Evolutionary conservation across 2,797 vertebrate species (phyloP), one percentile per base, ranked within the genome.

Genomic region (Scomberomorus guttatus): DNA sequence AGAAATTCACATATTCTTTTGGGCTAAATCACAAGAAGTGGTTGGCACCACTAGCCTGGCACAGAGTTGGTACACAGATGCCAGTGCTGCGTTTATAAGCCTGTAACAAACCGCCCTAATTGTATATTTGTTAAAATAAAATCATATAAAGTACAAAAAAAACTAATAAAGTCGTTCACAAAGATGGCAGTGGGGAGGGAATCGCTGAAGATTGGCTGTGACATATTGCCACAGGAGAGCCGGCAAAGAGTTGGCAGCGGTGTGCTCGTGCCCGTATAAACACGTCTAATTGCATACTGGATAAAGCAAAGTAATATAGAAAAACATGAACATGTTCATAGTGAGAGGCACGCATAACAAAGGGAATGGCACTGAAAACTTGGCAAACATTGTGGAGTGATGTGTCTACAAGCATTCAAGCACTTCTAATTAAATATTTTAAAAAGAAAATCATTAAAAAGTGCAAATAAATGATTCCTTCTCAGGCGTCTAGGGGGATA

Each of bases 81-180:
- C 79, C 88, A 90, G 51, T 27, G 20, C n/a, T 63, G 81, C 48
- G 75, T 42, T 24, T 83, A 51, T 55, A 61, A 59, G 69, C 59
- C 57, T 75, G 34, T 14, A 87, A 80, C 68, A 83, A 86, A 82
- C 32, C 51, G 78, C 39, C 20, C 79, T 84, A 85, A 87, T 86
- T 87, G 72, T 77, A 81, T 72, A 82, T 88, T 79, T 87, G 60
- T 82, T 84, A 54, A 81, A 63, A 78, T 62, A 72, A 72, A 82
- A 77, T 59, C 48, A 80, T 62, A 78, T 82, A 67, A 87, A 88
- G 42, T 3, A 8, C 14, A 58, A 64, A 75, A 79, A 82, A 77
- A 69, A 27, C 37, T 48, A 81, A 80, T 78, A 69, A 85, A 88
- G 48, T 50, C 0, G 10, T 76, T 82, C 57, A 69, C n/a, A 60